These are phyloP conservation scores for Trachythela sp. DNA, from an alignment of 64 coral and sea anemone species.

Conservation along the genomic window DNA sequence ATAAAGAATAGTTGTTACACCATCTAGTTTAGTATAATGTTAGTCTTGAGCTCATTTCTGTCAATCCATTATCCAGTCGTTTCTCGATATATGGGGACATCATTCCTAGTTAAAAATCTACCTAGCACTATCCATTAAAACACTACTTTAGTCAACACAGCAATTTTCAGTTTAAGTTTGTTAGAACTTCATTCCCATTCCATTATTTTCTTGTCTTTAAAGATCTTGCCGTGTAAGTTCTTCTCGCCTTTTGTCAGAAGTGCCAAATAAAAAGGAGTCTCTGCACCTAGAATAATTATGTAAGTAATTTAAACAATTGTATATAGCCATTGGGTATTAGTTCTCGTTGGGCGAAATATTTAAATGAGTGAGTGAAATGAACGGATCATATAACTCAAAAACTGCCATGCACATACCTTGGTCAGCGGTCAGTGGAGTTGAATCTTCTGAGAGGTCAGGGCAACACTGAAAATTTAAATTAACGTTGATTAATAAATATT, in stretches of 20 bases:
- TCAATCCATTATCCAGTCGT: no score
- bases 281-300: neutral
- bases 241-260: neutral
- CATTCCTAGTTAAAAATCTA: no score
- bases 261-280: slow-evolving; percentile 7
- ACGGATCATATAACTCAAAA: no score
- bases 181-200: neutral
- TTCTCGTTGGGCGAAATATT: neutral
- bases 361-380: no score
- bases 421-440: slow-evolving; percentile 5
- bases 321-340: neutral
- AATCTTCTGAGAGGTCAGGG: neutral
- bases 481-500: neutral
- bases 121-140: no score
- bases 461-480: slow-evolving; percentile 5
- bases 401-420: neutral
- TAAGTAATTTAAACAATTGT: neutral
- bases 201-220: slow-evolving; percentile 20
- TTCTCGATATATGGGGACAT: no score
- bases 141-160: no score
- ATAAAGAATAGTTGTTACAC: no score
- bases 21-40: no score
- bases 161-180: no score
- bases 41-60: no score
- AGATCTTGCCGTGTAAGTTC: neutral